phyloP scores from a whole-genome alignment of 2,888 invertebrate genomes.

The Platycheirus rosarum region DNA sequence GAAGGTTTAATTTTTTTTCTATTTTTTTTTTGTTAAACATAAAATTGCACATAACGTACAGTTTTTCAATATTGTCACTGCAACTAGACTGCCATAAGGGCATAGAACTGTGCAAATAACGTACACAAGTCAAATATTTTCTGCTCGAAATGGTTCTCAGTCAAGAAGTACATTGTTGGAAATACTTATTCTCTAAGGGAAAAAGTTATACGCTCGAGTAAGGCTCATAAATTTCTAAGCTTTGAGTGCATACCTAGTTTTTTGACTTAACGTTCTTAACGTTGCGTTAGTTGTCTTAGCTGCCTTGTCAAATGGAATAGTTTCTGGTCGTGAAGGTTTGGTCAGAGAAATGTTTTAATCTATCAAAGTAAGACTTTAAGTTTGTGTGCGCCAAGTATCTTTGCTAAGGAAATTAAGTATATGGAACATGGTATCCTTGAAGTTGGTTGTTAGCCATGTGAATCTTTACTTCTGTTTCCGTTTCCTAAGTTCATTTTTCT shows the following conservation, averaged over 20 bases:
- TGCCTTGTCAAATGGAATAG: slow-evolving; percentile 32
- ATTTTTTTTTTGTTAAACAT: slow-evolving; percentile 41
- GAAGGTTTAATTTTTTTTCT: neutral
- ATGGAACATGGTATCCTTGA: too few species aligned
- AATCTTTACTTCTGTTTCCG: too few species aligned
- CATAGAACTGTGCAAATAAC: slow-evolving; percentile 68
- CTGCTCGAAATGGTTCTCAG: slow-evolving; percentile 69
- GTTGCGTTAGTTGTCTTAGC: slow-evolving; percentile 5
- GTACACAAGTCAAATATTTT: slow-evolving; percentile 70
- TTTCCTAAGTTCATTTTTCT: too few species aligned
- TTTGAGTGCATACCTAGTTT: slow-evolving; percentile 38
- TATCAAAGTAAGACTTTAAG: neutral
- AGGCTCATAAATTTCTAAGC: slow-evolving; percentile 63
- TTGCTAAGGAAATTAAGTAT: too few species aligned
- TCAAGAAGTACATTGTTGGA: slow-evolving; percentile 69
- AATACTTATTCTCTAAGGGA: slow-evolving; percentile 62
- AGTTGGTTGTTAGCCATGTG: too few species aligned
- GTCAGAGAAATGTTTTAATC: slow-evolving; percentile 43
- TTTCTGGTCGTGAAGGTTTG: slow-evolving; percentile 32
- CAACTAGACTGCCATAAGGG: slow-evolving; percentile 59
- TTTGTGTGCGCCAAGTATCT: too few species aligned
- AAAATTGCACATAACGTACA: slow-evolving; percentile 60
- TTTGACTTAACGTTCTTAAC: slow-evolving; percentile 32
- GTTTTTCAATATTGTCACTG: slow-evolving; percentile 63
- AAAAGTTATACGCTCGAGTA: slow-evolving; percentile 57